Base-by-base conservation (phyloP, 2,888 invertebrate genomes). In the Amphipyra tragopoginis region DNA sequence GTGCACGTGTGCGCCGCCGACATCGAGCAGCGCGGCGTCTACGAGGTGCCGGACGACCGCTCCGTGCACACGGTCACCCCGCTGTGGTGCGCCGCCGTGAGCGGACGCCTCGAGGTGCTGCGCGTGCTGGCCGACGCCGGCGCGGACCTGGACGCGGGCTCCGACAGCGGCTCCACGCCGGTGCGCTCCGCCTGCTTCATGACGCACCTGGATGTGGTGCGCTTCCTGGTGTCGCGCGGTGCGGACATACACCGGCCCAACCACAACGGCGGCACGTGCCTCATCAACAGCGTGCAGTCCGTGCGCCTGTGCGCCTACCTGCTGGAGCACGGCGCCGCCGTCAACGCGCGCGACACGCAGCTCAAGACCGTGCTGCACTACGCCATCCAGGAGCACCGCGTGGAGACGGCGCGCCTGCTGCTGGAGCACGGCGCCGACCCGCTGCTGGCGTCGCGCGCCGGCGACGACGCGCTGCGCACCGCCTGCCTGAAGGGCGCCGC, bases 111-210 rank as follows among this genome's bases (percentile, higher is more conserved):
- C 11, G 95, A 95, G 43, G 97, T 98, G 73, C 96, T 98, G 52
- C 96, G 97, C 85, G 96, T 96, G 87, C 95, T 99, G 58, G 96
- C 98, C 15, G 95, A 96, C 64, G 96, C 97, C 79, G 98, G 97
- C 61, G 98, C 98, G 39, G 96, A 97, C 84, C 96, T 98, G n/a
- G 97, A 98, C 94, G 97, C 98, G 42, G 96, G 97, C 44, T 98
- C 97, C 0, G 98, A 98, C 93, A 97, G 97, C 29, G 98, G 98
- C 67, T 98, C 98, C 9, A 98, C 98, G 54, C 98, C 98, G 9
- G 98, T 98, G 60, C 96, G 98, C 79, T 98, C 98, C 61, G 98
- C 98, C 10, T 98, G 98, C 91, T 98, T 98, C 92, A 98, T 98
- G 98, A 97, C 98, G 65, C 97, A 98, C 92, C 92, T 97, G 65